Evolutionary conservation across 2,888 invertebrate genomes (phyloP).

Genomic region (Adelognathus sp.): DNA sequence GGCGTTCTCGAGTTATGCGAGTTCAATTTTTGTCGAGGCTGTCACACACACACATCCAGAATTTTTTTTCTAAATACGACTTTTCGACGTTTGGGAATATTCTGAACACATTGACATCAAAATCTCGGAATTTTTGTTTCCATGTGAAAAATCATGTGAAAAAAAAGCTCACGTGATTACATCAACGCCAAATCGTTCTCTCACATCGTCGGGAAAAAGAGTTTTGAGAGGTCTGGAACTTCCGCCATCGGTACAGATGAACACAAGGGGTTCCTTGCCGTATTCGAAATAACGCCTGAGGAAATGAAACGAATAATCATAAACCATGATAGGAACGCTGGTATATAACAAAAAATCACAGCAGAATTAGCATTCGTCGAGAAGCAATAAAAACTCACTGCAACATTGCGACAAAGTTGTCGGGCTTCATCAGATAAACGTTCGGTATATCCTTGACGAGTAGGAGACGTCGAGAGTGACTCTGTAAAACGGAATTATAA

Average conservation of each 20-base stretch:
- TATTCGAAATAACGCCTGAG: slow-evolving; percentile 84
- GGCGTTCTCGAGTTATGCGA: no score
- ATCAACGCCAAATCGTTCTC: slow-evolving; percentile 85
- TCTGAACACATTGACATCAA: no score
- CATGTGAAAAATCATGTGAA: slow-evolving; percentile 31
- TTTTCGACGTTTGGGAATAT: no score
- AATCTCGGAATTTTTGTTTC: no score
- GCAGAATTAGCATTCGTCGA: no score
- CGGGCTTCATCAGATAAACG: slow-evolving; percentile 85
- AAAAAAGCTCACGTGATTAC: slow-evolving; percentile 85
- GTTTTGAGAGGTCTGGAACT: slow-evolving; percentile 81
- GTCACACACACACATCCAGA: no score
- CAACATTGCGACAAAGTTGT: slow-evolving; percentile 83
- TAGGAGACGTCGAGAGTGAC: slow-evolving; percentile 83
- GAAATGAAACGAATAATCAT: slow-evolving; percentile 58
- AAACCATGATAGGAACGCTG: background rate
- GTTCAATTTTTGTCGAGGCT: no score
- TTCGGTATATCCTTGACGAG: slow-evolving; percentile 93
- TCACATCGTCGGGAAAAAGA: slow-evolving; percentile 86
- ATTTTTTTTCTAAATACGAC: no score
- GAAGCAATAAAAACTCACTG: slow-evolving; percentile 80
- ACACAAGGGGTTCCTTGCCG: slow-evolving; percentile 87
- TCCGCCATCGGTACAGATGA: slow-evolving; percentile 88
- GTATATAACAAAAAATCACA: background rate
- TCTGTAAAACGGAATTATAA: slow-evolving; percentile 82